A percentile compares a stretch with the other conserved stretches of the same genome.
These are phyloP conservation scores for Antheraea yamamai DNA, from an alignment of 2,888 invertebrate species.

Conservation along the genomic window DNA sequence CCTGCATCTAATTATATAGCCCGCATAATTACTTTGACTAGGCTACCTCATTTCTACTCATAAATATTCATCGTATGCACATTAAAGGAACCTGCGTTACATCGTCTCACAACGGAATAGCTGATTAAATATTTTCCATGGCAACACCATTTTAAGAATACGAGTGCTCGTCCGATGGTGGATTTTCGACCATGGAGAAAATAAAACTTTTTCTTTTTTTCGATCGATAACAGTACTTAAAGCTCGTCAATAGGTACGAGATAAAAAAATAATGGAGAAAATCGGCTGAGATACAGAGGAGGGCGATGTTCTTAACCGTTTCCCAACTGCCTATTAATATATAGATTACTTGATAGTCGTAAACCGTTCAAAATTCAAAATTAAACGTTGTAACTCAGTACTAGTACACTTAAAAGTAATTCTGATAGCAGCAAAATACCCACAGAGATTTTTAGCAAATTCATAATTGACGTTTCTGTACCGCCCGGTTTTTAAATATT, in stretches of 20 bases:
- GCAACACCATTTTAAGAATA: not conserved
- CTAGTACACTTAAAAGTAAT: not conserved
- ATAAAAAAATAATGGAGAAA: too few relatives aligned
- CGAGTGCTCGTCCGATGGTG: too few relatives aligned
- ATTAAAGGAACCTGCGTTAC: constrained; percentile 3
- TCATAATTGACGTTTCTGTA: too few relatives aligned
- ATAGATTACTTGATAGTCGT: not conserved
- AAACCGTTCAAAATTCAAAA: not conserved
- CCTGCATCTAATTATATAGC: constrained; percentile 13
- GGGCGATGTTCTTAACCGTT: too few relatives aligned
- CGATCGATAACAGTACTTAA: too few relatives aligned
- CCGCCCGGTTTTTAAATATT: too few relatives aligned
- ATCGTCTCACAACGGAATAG: not conserved
- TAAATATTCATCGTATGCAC: constrained; percentile 11
- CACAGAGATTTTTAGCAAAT: not conserved
- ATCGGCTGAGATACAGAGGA: too few relatives aligned
- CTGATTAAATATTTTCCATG: not conserved
- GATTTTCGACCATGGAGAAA: too few relatives aligned
- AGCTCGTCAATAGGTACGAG: too few relatives aligned
- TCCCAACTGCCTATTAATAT: too few relatives aligned
- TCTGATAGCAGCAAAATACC: not conserved
- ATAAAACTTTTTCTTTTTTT: too few relatives aligned
- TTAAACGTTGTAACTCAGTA: not conserved
- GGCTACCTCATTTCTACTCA: constrained; percentile 3
- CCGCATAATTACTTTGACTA: constrained; percentile 5